Conservation (phyloP, 2,797 vertebrate genomes). For the Anguilla obscura region DNA sequence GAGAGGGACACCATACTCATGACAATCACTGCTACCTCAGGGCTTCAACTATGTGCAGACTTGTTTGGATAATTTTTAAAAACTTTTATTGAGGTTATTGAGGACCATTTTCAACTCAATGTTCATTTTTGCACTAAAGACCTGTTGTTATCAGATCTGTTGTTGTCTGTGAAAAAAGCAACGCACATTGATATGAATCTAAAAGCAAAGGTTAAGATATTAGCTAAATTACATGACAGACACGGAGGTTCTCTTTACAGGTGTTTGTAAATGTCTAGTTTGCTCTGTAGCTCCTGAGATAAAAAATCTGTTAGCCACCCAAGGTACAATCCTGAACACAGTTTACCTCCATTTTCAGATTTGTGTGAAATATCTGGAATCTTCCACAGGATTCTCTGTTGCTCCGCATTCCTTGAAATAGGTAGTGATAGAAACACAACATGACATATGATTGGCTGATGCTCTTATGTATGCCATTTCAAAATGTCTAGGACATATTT, state of each 20-base stretch:
- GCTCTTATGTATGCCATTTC: not conserved
- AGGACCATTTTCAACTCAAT: too few species aligned
- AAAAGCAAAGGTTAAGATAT: not conserved
- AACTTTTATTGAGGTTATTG: too few species aligned
- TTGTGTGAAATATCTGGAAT: slow-evolving; percentile 93
- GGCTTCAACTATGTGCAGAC: not conserved
- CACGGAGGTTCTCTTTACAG: not conserved
- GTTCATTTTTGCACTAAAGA: too few species aligned
- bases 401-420: slow-evolving; percentile 85
- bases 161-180: not conserved
- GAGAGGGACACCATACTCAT: not conserved
- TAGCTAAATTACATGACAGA: not conserved
- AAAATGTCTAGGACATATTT: not conserved
- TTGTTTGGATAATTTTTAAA: not conserved
- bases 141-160: too few species aligned
- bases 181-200: not conserved
- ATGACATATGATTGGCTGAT: not conserved
- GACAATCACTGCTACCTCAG: not conserved
- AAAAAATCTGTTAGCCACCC: not conserved
- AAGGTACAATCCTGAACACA: not conserved
- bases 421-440: slow-evolving; percentile 35
- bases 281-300: not conserved
- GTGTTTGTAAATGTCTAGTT: not conserved
- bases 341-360: slow-evolving; percentile 94
- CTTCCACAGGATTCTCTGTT: slow-evolving; percentile 95